Base-by-base conservation (phyloP, 2,113 vertebrate genomes). In the Passerina amoena region DNA sequence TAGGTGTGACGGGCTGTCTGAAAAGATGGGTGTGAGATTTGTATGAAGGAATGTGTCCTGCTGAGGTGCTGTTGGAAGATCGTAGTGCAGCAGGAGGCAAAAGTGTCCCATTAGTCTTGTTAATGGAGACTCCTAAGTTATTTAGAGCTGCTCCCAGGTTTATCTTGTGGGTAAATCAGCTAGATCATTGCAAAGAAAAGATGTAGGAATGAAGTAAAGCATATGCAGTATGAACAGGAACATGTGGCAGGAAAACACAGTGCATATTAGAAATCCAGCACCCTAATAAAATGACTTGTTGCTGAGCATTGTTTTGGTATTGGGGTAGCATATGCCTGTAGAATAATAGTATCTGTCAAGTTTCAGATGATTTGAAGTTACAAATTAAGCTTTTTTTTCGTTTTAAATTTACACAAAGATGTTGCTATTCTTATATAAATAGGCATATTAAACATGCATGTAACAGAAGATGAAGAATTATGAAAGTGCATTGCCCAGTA, bases 281-380 rank as follows among this genome's bases (percentile, higher is more conserved):
- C 16, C 4, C 20, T 38, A 19, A 37, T 75, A 35, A 44, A 81
- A 6, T 33, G 20, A 65, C 20, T 20, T 3, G 6, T 27, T 61
- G 45, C 54, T 70, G 47, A 64, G 12, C 10, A 6, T n/a, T 25
- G 19, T 54, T 92, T 60, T 71, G 16, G 18, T 51, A 9, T 1
- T 0, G 12, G 5, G 23, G 5, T 77, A 61, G 10, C 1, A 0
- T 33, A 12, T 88, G 35, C 0, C 0, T 69, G 14, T 66, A 50
- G 24, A 84, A 7, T 82, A 18, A 40, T 10, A 76, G 4, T 73
- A 14, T 50, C 31, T 51, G 14, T 18, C 53, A 75, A 28, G 8
- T 27, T 60, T 40, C 16, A 56, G 31, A 12, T 56, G 1, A 33
- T 72, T 33, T 21, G 9, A 86, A 70, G 16, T 59, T 51, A 27